Conservation (phyloP, 2,888 invertebrate genomes). For the Hylaea fasciaria region DNA sequence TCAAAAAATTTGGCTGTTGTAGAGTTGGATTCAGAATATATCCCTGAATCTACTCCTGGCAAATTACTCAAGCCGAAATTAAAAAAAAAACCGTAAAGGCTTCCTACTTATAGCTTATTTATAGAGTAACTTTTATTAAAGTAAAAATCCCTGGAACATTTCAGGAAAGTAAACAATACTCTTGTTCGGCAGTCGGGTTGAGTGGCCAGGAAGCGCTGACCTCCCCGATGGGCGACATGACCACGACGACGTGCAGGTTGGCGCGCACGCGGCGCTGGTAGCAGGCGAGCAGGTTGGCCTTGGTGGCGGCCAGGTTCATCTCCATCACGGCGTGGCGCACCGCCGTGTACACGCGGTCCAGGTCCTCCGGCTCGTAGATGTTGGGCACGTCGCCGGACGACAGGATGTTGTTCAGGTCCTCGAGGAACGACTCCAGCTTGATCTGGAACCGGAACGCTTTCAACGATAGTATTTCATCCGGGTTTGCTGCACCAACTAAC, state of each 20-base stretch:
- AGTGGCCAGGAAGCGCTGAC: constrained; percentile 52
- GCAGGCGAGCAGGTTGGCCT: constrained; percentile 92
- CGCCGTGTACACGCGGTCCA: constrained; percentile 89
- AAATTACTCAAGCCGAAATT: no score
- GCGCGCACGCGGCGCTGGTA: constrained; percentile 92
- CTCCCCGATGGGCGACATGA: constrained; percentile 92
- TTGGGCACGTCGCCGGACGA: constrained; percentile 96
- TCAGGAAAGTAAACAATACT: no score
- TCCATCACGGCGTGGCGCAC: constrained; percentile 92
- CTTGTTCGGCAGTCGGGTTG: no score
- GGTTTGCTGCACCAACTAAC: background rate
- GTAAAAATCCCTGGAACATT: no score
- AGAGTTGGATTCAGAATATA: no score
- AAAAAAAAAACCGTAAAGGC: no score
- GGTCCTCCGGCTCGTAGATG: constrained; percentile 92
- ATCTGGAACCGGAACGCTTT: constrained; percentile 87
- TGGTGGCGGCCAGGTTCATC: constrained; percentile 89
- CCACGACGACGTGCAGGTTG: constrained; percentile 92
- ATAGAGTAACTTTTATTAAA: no score
- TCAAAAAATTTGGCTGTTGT: no score
- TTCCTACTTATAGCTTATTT: no score
- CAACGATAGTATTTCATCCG: no score
- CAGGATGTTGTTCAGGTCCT: constrained; percentile 94
- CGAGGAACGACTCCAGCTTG: constrained; percentile 93
- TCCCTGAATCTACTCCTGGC: no score